Conservation (phyloP, 30 jellyfish, hydroid and myxozoan genomes). For the Aurelia sp. region DNA sequence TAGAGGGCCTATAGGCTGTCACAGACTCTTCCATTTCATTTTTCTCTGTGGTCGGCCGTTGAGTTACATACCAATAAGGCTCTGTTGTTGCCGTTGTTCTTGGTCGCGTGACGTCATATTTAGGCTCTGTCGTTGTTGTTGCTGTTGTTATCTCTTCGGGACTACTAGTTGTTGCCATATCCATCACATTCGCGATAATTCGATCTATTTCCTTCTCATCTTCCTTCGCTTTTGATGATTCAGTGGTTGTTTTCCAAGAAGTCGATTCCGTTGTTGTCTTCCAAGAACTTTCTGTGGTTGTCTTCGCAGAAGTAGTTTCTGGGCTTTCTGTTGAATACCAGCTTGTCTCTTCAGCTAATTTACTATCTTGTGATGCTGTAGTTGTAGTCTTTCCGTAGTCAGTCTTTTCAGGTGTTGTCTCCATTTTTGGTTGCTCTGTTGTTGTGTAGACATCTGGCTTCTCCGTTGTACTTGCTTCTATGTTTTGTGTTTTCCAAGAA, state of each 20-base stretch:
- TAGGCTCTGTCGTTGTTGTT: slow-evolving; percentile 18
- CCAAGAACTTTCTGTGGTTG: slow-evolving; percentile 38
- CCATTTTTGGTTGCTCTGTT: background rate
- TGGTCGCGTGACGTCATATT: background rate
- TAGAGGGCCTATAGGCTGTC: background rate
- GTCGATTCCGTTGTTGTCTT: slow-evolving; percentile 14
- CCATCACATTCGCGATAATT: slow-evolving; percentile 54
- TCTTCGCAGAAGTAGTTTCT: background rate
- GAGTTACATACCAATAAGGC: slow-evolving; percentile 1
- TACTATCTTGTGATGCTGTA: no score
- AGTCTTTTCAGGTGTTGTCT: background rate
- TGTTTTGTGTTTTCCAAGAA: background rate
- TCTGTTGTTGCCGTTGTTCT: slow-evolving; percentile 10
- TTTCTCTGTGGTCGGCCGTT: background rate
- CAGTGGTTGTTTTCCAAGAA: slow-evolving; percentile 9
- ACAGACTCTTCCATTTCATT: background rate
- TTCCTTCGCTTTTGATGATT: slow-evolving; percentile 4
- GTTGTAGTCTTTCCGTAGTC: no score
- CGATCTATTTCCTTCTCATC: slow-evolving; percentile 55
- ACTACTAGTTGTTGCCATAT: slow-evolving; percentile 39
- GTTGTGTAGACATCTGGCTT: background rate
- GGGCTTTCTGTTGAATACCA: slow-evolving; percentile 2
- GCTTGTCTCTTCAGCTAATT: no score
- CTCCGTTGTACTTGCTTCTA: background rate
- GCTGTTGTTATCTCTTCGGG: slow-evolving; percentile 2